Evolutionary conservation across 2,888 invertebrate genomes (phyloP), one percentile per base, ranked within the genome.

Genomic region (Folsomia candida): DNA sequence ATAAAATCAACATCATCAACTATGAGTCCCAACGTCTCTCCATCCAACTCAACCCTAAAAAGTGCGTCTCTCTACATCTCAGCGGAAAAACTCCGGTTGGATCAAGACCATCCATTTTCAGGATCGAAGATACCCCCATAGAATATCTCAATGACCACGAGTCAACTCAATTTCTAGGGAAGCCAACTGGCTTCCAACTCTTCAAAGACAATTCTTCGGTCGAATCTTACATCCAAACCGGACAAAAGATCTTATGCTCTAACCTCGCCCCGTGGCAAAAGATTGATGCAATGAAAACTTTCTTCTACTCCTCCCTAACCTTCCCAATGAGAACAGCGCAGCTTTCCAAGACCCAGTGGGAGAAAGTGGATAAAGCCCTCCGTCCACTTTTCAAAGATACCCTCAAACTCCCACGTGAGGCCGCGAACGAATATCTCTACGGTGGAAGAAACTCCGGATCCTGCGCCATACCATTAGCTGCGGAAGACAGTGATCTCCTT

Each of bases 261-360:
- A n/a, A n/a, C n/a, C n/a, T n/a, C n/a, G n/a, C n/a, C n/a, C n/a
- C n/a, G 0, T 80, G 79, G 79, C 80, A 80, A 63, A 77, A 74
- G 59, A 28, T 80, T 11, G 76, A 81, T 29, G 78, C 76, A 0
- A 27, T 79, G 29, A 63, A 72, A 22, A 77, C 76, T 1, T 81
- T 81, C 70, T 68, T 80, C 14, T 62, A 71, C 20, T 63, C 71
- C 1, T 26, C 64, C 0, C n/a, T 73, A 14, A 60, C 62, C 37
- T 73, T 68, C 58, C 65, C 62, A 22, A 58, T 71, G 64, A 18
- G 71, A 18, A 69, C 59, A 2, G 14, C n/a, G 3, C 61, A 69
- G 37, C 54, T 70, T 27, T 22, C 58, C 1, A 73, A 76, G 37
- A 67, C 57, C 6, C 66, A 73, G 4, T 67, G 67, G 68, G 25